These are phyloP conservation scores for Drosophila bocqueti DNA, from an alignment of 1,140 invertebrate species.

Conservation along the genomic window DNA sequence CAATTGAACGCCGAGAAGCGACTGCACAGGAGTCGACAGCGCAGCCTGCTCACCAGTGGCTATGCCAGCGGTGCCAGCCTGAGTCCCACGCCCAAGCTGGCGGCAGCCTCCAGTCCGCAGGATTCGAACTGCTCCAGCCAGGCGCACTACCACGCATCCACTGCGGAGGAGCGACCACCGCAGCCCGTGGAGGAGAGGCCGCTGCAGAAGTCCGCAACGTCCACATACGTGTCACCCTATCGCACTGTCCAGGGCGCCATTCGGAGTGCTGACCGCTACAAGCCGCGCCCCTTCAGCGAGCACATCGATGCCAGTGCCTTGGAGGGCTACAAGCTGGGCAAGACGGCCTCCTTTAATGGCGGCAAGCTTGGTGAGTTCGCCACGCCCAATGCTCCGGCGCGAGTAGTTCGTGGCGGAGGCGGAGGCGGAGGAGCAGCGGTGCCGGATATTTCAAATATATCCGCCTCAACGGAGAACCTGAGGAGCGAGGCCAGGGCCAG, in stretches of 20 bases:
- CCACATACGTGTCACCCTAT: slow-evolving; percentile 75
- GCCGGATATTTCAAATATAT: slow-evolving; percentile 47
- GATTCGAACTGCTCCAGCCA: slow-evolving; percentile 78
- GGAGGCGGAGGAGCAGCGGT: slow-evolving; percentile 4
- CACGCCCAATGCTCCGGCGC: slow-evolving; percentile 55
- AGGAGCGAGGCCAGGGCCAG: slow-evolving; percentile 89
- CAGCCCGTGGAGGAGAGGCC: slow-evolving; percentile 47
- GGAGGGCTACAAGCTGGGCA: slow-evolving; percentile 73
- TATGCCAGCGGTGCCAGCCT: slow-evolving; percentile 73
- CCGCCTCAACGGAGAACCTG: slow-evolving; percentile 87
- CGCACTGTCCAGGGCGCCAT: slow-evolving; percentile 50
- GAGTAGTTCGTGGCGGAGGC: slow-evolving; percentile 35
- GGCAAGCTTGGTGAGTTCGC: slow-evolving; percentile 55
- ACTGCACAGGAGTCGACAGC: slow-evolving; percentile 82
- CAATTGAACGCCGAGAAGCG: slow-evolving; percentile 88
- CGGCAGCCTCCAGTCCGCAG: slow-evolving; percentile 63
- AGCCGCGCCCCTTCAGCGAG: slow-evolving; percentile 77
- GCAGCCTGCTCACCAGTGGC: slow-evolving; percentile 75
- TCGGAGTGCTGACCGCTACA: slow-evolving; percentile 60
- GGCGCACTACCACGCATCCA: slow-evolving; percentile 79
- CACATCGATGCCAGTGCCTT: slow-evolving; percentile 57
- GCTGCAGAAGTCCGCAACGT: slow-evolving; percentile 69
- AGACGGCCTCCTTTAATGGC: slow-evolving; percentile 73
- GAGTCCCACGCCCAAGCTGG: slow-evolving; percentile 76
- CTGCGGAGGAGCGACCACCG: slow-evolving; percentile 33